Base-by-base conservation (phyloP, 53 echinoderm and acorn worm species). In the Antedon mediterranea region DNA sequence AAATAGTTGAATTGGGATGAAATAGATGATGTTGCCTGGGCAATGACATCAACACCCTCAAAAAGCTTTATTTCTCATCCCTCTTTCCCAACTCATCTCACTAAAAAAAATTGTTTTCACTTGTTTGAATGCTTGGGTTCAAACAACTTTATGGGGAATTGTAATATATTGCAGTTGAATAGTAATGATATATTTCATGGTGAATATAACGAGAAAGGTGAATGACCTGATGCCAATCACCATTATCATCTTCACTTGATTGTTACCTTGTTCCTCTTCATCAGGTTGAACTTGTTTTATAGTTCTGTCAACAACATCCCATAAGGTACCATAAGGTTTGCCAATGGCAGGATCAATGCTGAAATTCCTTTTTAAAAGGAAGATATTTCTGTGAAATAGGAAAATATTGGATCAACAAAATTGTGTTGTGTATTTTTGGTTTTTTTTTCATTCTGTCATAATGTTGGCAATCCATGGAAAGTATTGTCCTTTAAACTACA, bases 281-380 rank as follows among this genome's bases (percentile, higher is more conserved):
- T 79, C 79, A 32, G 31, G 75, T 0, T 80, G 42, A 3, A 97
- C 86, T 71, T 82, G 83, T 18, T 84, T 73, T 4, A 97, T 74
- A n/a, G 75, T 75, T 71, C 81, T 73, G 32, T 82, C 72, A 32
- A 72, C 57, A 7, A 88, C 82, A 43, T 97, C 98, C 98, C 98
- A 97, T 14, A 84, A 76, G 30, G 90, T 84, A 6, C 98, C 98
- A 82, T 90, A 97, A 0, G 90, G 88, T 72, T 92, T 84, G 30
- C 90, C 98, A 77, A 97, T 88, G 20, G 82, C 85, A 33, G 90
- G 87, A 75, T 84, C 88, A 76, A 97, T 79, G 31, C 34, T 73
- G 80, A 97, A 97, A 43, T 87, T 85, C 85, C 87, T 92, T 78
- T 89, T 97, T 43, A 89, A 92, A 79, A 97, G 70, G 28, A 83